Evolutionary conservation across 2,888 invertebrate genomes (phyloP).

Genomic region (Meteorus cinctellus): DNA sequence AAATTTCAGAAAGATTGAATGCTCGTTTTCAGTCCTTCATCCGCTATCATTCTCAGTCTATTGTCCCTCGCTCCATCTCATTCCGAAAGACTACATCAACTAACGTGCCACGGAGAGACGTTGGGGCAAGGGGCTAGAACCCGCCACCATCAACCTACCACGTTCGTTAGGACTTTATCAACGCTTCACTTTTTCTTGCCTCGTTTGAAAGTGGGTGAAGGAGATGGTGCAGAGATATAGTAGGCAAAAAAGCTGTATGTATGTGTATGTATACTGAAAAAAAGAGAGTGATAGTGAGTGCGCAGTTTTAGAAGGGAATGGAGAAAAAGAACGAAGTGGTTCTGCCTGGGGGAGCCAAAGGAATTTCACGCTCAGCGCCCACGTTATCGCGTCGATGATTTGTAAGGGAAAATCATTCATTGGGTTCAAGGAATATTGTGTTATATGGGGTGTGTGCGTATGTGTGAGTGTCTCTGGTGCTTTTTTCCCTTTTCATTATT

Average conservation of each 20-base stretch:
- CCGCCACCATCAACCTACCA: not conserved
- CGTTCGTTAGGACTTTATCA: conserved; percentile 4
- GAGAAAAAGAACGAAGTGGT: conserved; percentile 13
- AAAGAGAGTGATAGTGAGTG: not conserved
- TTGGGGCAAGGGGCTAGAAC: not conserved
- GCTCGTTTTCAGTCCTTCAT: conserved; percentile 2
- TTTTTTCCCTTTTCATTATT: no score
- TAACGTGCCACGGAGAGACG: not conserved
- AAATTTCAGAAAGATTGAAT: conserved; percentile 7
- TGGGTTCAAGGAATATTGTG: conserved; percentile 4
- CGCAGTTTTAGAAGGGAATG: not conserved
- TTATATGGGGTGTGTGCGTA: no score
- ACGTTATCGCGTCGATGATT: conserved; percentile 39
- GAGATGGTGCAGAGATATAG: conserved; percentile 8
- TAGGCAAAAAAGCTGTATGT: not conserved
- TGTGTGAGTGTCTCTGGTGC: no score
- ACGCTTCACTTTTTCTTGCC: conserved; percentile 3
- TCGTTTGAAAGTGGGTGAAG: conserved; percentile 11
- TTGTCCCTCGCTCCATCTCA: not conserved
- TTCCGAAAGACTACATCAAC: conserved; percentile 12
- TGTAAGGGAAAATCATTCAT: conserved; percentile 31
- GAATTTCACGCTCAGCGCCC: conserved; percentile 29
- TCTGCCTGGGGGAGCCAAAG: conserved; percentile 24
- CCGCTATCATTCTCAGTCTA: conserved; percentile 7
- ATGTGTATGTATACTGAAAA: not conserved